Evolutionary conservation across 1,140 invertebrate genomes (phyloP).

Genomic region (Solenopsis invicta): DNA sequence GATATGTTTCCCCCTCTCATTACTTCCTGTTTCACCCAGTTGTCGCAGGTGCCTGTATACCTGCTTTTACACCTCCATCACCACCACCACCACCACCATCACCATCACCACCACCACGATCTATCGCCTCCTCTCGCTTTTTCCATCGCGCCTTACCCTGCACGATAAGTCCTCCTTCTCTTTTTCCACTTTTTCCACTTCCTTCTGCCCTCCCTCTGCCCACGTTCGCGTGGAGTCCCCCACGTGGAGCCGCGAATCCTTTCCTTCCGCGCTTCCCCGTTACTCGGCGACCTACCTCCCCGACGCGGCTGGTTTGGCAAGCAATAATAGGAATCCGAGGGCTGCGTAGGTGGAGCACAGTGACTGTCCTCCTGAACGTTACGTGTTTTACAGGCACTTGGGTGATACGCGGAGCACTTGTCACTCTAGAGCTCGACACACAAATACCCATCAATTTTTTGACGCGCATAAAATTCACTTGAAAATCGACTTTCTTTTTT

Average conservation of each 20-base stretch:
- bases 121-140: constrained; percentile 75
- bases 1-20: not conserved
- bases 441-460: not conserved
- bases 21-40: not conserved
- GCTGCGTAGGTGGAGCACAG: not conserved
- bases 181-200: constrained; percentile 7
- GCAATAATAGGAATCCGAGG: constrained; percentile 32
- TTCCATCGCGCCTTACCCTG: not conserved
- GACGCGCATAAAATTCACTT: not conserved
- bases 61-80: not conserved
- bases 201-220: not conserved
- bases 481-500: constrained; percentile 4
- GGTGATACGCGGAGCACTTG: not conserved
- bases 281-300: constrained; percentile 5
- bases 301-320: not conserved
- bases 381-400: not conserved
- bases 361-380: constrained; percentile 1
- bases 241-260: not conserved
- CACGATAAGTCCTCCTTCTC: constrained; percentile 13
- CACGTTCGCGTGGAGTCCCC: too few relatives aligned
- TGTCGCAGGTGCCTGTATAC: not conserved
- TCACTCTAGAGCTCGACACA: not conserved
- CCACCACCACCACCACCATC: not conserved
- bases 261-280: constrained; percentile 22
- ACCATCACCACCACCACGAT: not conserved